phyloP scores from a whole-genome alignment of 2,797 vertebrate genomes.

The Xiphophorus birchmanni region DNA sequence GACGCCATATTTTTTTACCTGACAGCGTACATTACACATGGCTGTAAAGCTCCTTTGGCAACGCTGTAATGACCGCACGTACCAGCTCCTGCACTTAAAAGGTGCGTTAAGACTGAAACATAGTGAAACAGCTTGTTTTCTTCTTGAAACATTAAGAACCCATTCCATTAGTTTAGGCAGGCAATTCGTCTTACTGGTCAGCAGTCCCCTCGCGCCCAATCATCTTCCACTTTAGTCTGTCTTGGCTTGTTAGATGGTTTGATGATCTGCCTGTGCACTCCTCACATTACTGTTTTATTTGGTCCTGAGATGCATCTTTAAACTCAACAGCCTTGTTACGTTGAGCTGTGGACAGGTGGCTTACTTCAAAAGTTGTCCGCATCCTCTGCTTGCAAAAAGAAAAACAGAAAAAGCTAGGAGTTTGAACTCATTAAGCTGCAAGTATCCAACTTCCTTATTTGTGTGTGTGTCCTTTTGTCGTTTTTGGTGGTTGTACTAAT shows the following conservation, averaged over 20 bases:
- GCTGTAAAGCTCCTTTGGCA: neutral
- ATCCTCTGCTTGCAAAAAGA: neutral
- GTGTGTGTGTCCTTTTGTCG: neutral
- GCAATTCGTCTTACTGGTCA: neutral
- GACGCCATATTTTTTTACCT: neutral
- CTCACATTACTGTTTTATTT: slow-evolving; percentile 1
- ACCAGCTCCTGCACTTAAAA: neutral
- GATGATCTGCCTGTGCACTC: neutral
- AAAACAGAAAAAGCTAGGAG: neutral
- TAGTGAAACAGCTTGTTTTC: neutral
- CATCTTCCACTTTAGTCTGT: neutral
- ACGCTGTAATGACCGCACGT: neutral
- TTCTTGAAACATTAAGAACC: neutral
- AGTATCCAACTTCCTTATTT: neutral
- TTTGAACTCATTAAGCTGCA: neutral
- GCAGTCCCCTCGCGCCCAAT: neutral
- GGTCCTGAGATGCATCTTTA: neutral
- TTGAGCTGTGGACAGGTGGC: neutral
- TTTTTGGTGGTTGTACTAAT: neutral
- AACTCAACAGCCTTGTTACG: neutral
- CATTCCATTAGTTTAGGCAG: neutral
- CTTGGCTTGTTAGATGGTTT: neutral
- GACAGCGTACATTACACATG: neutral
- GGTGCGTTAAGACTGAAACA: neutral
- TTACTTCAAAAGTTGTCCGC: neutral